Base-by-base conservation (phyloP, 37 sponge, comb jelly and placozoan species). In the Ianthella basta region DNA sequence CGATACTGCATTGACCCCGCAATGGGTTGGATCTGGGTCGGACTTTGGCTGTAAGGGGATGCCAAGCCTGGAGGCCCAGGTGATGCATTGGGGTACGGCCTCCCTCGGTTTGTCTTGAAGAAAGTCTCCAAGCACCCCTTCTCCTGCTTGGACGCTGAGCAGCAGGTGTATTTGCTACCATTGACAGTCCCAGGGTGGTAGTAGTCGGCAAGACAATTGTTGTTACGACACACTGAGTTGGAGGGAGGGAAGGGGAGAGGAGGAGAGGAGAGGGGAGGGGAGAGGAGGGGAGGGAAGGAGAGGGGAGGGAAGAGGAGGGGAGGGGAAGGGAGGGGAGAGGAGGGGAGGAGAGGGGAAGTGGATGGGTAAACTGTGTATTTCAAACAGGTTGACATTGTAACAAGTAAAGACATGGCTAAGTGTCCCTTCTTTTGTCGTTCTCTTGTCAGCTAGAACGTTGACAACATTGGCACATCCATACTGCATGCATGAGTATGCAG, bases 131-230 rank as follows among this genome's bases (percentile, higher is more conserved):
- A 15, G 32, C 93, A 92, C 4, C 93, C 96, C 25, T 82, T 81
- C 0, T 94, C 89, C 74, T 88, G 87, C 72, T 88, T 90, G 81
- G 85, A 87, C 14, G 67, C 63, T 53, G 87, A 84, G 74, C 96
- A 95, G 59, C 96, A 95, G 0, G 91, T 80, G 91, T 91, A 95
- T 78, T 92, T 95, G 50, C 82, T 78, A 37, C 73, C 89, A 12
- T 44, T 67, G 79, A 90, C 87, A 10, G 86, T 40, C 32, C 93
- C 93, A 25, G 96, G 93, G 55, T 95, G 96, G 75, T 84, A 95
- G 1, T 25, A 34, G 53, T 86, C 89, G 44, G 84, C 79, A 18
- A 87, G 63, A 50, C 44, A 24, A 23, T 23, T 59, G 25, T 33
- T 33, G 39, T 33, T 36, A 0, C 41, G 29, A 34, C 55, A 79